Conservation (phyloP, 2,888 invertebrate genomes). For the Platycnemis pennipes region DNA sequence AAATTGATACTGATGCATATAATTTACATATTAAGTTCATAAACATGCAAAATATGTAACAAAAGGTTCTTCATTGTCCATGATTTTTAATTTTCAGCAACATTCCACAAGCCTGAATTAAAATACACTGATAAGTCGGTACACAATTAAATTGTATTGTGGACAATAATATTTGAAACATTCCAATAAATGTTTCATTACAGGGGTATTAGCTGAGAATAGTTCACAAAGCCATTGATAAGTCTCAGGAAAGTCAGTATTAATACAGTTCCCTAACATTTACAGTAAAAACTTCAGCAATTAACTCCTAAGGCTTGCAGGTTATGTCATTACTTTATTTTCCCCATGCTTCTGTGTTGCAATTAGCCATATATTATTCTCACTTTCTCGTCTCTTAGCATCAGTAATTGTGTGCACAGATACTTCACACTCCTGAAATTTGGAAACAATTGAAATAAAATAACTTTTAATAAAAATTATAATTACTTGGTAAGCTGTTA, state of each 20-base stretch:
- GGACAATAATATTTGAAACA: not conserved
- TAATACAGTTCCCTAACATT: not conserved
- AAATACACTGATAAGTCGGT: too few relatives aligned
- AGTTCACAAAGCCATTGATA: not conserved
- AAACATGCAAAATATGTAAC: too few relatives aligned
- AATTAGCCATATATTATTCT: slow-evolving; percentile 68
- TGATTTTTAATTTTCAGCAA: too few relatives aligned
- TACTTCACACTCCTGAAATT: slow-evolving; percentile 58
- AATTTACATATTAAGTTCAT: too few relatives aligned
- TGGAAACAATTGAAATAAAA: not conserved
- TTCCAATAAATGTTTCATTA: not conserved
- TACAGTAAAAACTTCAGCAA: not conserved
- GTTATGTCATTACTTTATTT: slow-evolving; percentile 29
- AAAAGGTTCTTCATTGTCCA: too few relatives aligned
- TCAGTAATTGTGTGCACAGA: slow-evolving; percentile 41
- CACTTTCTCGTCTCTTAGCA: slow-evolving; percentile 23
- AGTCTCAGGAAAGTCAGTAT: not conserved
- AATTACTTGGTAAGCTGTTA: not conserved
- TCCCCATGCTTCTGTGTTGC: slow-evolving; percentile 51
- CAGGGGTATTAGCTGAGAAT: not conserved
- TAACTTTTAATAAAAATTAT: not conserved
- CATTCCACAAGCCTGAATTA: too few relatives aligned
- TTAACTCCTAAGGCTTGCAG: not conserved
- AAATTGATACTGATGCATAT: too few relatives aligned
- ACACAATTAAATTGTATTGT: too few relatives aligned